These are phyloP conservation scores for Tetranychus cinnabarinus DNA, from an alignment of 1,140 invertebrate genomes.

Conservation along the genomic window DNA sequence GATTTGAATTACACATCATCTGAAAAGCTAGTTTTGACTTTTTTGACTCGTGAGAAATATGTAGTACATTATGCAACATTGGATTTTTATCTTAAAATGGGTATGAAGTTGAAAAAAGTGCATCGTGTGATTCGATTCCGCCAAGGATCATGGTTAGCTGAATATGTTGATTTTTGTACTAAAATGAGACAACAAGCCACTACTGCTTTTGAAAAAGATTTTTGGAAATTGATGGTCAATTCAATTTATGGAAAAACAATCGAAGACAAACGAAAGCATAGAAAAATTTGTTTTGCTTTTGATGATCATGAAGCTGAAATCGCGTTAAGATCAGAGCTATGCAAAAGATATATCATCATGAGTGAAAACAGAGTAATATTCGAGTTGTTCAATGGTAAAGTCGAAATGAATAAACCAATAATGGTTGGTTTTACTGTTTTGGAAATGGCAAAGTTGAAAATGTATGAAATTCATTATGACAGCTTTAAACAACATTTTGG, in stretches of 20 bases:
- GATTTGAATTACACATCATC: background rate
- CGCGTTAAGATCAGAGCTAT: too few species aligned
- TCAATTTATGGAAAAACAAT: constrained; percentile 25
- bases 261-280: constrained; percentile 14
- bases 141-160: constrained; percentile 24
- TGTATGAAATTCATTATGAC: too few species aligned
- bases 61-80: constrained; percentile 26
- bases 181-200: constrained; percentile 12
- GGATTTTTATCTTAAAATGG: constrained; percentile 23
- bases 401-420: constrained; percentile 15
- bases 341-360: too few species aligned
- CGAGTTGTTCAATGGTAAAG: constrained; percentile 10
- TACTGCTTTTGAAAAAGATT: constrained; percentile 18
- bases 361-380: constrained; percentile 6
- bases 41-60: constrained; percentile 19
- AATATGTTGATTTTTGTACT: constrained; percentile 24
- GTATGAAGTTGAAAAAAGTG: constrained; percentile 24
- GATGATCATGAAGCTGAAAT: too few species aligned
- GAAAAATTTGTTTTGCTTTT: background rate
- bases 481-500: too few species aligned
- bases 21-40: constrained; percentile 4
- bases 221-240: constrained; percentile 24
- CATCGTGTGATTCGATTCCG: constrained; percentile 24
- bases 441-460: constrained; percentile 13
- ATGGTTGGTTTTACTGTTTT: constrained; percentile 15